These are phyloP conservation scores for Poeciliopsis turrubarensis DNA, from an alignment of 2,113 vertebrate species.

Conservation along the genomic window DNA sequence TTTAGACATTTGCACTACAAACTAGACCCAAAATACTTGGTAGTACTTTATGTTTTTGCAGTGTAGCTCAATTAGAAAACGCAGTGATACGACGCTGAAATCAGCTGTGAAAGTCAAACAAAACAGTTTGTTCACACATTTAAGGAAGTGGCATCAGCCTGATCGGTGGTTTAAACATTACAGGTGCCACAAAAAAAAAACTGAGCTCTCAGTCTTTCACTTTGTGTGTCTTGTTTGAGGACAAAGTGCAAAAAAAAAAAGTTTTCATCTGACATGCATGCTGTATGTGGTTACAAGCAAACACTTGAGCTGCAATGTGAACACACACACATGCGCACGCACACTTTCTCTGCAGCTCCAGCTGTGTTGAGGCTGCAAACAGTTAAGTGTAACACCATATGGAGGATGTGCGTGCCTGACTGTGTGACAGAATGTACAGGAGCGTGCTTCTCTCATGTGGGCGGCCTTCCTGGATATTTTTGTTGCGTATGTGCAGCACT, in stretches of 20 bases:
- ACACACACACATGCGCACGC: not conserved
- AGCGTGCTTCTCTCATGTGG: conserved; percentile 11
- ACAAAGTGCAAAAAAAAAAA: not conserved
- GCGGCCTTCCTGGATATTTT: conserved; percentile 26
- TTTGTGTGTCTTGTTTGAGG: not conserved
- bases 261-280: not conserved
- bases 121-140: conserved; percentile 20
- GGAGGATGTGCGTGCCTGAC: conserved; percentile 45
- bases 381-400: conserved; percentile 61
- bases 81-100: not conserved
- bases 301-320: conserved; percentile 24
- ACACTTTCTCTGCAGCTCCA: conserved; percentile 45
- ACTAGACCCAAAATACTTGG: too few relatives aligned
- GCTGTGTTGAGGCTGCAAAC: conserved; percentile 44
- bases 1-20: too few relatives aligned
- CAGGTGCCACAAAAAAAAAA: not conserved
- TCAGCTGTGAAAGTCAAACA: not conserved
- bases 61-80: too few relatives aligned
- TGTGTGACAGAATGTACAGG: conserved; percentile 16
- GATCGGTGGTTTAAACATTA: not conserved
- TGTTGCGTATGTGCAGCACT: not conserved
- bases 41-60: too few relatives aligned
- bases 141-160: conserved; percentile 1
- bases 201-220: not conserved
- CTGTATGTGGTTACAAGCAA: not conserved